Conservation (phyloP, 2,113 vertebrate species). For the Mungos mungo region DNA sequence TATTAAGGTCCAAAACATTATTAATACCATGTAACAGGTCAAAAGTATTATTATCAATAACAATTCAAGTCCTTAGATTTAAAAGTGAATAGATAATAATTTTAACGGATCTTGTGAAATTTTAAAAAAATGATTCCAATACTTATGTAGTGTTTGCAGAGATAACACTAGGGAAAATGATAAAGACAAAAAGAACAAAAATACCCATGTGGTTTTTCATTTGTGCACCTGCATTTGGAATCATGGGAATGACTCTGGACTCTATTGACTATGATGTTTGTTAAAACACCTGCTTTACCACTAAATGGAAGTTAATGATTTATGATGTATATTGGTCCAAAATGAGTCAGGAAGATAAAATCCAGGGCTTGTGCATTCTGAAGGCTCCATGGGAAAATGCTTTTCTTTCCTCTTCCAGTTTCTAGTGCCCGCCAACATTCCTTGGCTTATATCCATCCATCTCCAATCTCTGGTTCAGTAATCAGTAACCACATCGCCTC, state of each 20-base stretch:
- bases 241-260: neutral
- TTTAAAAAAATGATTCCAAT: neutral
- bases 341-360: neutral
- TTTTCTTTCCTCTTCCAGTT: neutral
- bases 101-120: neutral
- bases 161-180: neutral
- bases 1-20: neutral
- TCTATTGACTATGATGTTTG: neutral
- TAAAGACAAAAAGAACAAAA: neutral
- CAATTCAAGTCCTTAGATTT: neutral
- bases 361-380: neutral
- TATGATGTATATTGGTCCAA: neutral
- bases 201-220: neutral
- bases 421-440: neutral
- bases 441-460: neutral
- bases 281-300: neutral
- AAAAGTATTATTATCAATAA: conserved; percentile 12
- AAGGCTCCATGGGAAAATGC: neutral
- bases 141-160: neutral
- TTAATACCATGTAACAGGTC: neutral
- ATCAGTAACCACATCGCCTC: neutral
- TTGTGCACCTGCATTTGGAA: neutral
- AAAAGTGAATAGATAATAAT: neutral
- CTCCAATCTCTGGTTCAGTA: neutral
- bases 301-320: neutral